Evolutionary conservation across 1,140 invertebrate genomes (phyloP), one percentile per base, ranked within the genome.

Genomic region (Diprion similis): DNA sequence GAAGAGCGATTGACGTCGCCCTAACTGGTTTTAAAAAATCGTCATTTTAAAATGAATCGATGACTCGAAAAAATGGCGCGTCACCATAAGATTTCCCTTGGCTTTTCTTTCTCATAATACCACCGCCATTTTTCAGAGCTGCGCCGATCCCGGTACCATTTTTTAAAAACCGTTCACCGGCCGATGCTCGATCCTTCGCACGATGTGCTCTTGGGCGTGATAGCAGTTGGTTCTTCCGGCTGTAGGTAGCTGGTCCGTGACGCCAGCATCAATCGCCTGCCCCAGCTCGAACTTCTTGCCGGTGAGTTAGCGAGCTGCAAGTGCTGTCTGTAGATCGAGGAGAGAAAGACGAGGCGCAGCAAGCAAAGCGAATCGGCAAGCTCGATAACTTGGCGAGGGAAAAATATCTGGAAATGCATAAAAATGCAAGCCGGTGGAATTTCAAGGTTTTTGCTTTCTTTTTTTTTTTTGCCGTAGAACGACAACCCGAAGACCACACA

Each of bases 241-340:
- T 82, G 80, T 59, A 59, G 51, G 77, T 71, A 79, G 74, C 76
- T 78, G 83, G 83, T 83, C 81, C 80, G 79, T 81, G 79, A 83
- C 82, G 81, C 81, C 82, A 75, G 83, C 81, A 75, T 71, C 70
- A 70, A 76, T 76, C 77, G 78, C 72, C 73, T 76, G 76, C 75
- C 68, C 73, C 73, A 10, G 76, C 75, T 70, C 73, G 73, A 10
- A 46, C 71, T 68, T 68, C 66, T 68, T 68, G 7, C 37, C 37
- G 66, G 18, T 68, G 17, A 45, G 66, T 45, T 68, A 45, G 66
- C 66, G 66, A 68, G 37, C 66, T 45, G 37, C 17, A 45, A 19
- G 13, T 17, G 13, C 59, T 64, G 17, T 11, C 69, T 11, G 46
- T 46, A 70, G 45, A 37, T 37, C 11, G 11, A 24, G 2, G 66